These are phyloP conservation scores for Petaurus breviceps DNA, from an alignment of 2,113 vertebrate genomes.

Conservation along the genomic window DNA sequence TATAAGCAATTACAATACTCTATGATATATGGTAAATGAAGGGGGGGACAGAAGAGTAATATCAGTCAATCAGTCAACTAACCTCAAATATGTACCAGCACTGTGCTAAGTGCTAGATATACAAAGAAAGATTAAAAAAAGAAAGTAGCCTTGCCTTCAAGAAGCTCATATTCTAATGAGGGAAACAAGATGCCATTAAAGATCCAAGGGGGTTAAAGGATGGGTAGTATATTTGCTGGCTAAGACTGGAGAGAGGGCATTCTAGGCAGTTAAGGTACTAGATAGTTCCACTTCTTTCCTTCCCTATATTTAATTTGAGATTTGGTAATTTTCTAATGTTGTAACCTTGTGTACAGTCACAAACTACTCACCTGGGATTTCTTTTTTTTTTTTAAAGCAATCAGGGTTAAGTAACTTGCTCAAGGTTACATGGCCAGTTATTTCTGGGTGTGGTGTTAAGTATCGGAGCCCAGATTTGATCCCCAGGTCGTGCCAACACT, in stretches of 20 bases:
- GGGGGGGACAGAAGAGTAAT: no score
- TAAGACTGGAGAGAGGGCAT: neutral
- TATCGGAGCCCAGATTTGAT: no score
- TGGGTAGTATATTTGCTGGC: neutral
- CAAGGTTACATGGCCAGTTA: no score
- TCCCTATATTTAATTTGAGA: neutral
- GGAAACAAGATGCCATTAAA: neutral
- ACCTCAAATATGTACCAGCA: no score
- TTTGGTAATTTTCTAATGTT: neutral
- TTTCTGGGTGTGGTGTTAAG: no score
- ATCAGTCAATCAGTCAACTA: no score
- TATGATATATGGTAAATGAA: no score
- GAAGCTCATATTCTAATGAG: neutral
- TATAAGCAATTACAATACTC: no score
- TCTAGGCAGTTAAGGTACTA: neutral
- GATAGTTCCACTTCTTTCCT: neutral
- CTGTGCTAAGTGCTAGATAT: no score
- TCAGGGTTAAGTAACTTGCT: no score
- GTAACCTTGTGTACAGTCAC: neutral
- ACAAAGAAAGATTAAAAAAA: neutral
- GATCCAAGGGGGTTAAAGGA: neutral
- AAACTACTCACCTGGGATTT: neutral
- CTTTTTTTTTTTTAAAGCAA: no score
- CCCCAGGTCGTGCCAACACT: no score
- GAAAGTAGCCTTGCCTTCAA: neutral